A percentile compares a stretch with the other conserved stretches of the same genome.
These are phyloP conservation scores for Drosophila anomelani DNA, from an alignment of 2,888 invertebrate genomes.

Conservation along the genomic window DNA sequence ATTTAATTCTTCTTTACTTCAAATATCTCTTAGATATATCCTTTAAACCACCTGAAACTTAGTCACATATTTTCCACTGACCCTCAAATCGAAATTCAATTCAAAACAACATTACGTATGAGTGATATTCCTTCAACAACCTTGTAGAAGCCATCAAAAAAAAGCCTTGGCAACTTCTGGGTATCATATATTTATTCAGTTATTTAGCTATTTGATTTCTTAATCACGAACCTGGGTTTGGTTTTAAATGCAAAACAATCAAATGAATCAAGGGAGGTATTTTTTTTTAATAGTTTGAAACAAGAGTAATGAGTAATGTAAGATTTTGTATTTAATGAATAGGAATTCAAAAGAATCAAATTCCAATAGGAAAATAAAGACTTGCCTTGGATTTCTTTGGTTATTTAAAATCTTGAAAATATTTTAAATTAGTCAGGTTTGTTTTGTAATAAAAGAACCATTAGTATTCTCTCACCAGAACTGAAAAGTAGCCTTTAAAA, in stretches of 20 bases:
- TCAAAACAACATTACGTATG: conserved; percentile 49
- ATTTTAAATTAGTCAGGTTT: background rate
- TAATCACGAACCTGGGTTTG: background rate
- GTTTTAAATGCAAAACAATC: background rate
- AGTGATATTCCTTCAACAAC: conserved; percentile 28
- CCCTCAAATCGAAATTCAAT: conserved; percentile 46
- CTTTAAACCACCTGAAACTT: background rate
- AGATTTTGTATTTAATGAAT: background rate
- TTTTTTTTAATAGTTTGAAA: conserved; percentile 2
- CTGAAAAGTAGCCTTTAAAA: no score
- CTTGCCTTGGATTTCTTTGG: background rate
- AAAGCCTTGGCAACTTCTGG: conserved; percentile 19
- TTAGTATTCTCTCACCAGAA: background rate
- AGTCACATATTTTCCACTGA: conserved; percentile 37
- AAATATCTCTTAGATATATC: conserved; percentile 1
- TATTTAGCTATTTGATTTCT: background rate
- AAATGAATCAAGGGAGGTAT: conserved; percentile 2
- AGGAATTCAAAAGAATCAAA: background rate
- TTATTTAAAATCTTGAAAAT: background rate
- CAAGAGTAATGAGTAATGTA: conserved; percentile 3
- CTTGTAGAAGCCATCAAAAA: no score
- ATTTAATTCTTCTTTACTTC: background rate
- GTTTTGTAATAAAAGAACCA: background rate
- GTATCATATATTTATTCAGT: conserved; percentile 1
- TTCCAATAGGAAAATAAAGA: background rate